Percentiles rank a stretch among this genome's conserved stretches.
phyloP scores from a whole-genome alignment of 2,888 invertebrate species.

The Plebejus anna region DNA sequence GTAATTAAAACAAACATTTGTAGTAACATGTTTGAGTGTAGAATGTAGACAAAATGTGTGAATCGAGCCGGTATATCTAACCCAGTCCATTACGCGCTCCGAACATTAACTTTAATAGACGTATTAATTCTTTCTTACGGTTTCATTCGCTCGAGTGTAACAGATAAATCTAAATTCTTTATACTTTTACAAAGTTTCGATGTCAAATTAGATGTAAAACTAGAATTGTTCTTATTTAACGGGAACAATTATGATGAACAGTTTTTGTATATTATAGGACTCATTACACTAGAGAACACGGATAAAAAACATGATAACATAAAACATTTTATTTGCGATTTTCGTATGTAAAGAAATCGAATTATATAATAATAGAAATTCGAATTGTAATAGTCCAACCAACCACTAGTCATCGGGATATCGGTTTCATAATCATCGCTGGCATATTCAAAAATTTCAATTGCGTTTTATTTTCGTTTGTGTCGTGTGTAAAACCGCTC shows the following conservation, averaged over 20 bases:
- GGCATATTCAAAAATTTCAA: background rate
- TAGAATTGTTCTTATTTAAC: background rate
- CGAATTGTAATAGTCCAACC: background rate
- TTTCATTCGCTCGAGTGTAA: constrained; percentile 38
- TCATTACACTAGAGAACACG: background rate
- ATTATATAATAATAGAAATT: background rate
- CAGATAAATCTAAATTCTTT: constrained; percentile 14
- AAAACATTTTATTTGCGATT: background rate
- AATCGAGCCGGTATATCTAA: constrained; percentile 19
- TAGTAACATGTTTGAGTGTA: background rate
- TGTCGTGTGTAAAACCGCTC: constrained; percentile 30
- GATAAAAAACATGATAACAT: background rate
- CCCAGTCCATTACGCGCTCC: constrained; percentile 21
- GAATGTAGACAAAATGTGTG: background rate
- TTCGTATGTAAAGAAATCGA: background rate
- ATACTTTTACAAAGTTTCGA: background rate
- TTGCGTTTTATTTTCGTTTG: constrained; percentile 14
- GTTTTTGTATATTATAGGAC: background rate
- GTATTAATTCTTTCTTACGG: constrained; percentile 35
- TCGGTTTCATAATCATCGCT: background rate
- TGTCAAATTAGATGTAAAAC: background rate
- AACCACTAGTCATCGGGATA: background rate
- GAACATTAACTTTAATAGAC: constrained; percentile 29
- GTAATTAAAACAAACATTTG: background rate
- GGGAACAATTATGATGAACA: background rate